Evolutionary conservation across 2,888 invertebrate genomes (phyloP), one percentile per base, ranked within the genome.

Genomic region (Oxytorus armatus): DNA sequence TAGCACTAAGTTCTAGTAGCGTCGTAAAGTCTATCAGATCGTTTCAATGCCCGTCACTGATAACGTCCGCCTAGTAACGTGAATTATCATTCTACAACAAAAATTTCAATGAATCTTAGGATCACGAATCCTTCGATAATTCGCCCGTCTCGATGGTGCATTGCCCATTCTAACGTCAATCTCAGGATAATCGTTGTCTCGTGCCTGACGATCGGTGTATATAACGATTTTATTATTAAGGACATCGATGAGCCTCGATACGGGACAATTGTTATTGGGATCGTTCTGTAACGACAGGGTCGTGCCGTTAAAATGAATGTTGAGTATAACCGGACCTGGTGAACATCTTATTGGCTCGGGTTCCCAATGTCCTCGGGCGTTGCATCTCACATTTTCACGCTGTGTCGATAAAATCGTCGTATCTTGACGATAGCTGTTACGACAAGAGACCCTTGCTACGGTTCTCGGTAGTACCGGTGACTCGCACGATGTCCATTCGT

Each of bases 301-400:
- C 63, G 61, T 76, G 7, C 79, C 83, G 33, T 88, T 84, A 78
- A 89, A 44, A 65, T 86, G 73, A 79, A 91, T 82, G 85, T 88
- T 89, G 74, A 90, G 80, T 59, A 69, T 80, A 68, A 84, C 55
- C 88, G 87, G 88, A 92, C 91, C 91, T 90, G 91, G 87, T 70
- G 89, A 65, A 55, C 91, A 91, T 79, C 66, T 84, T 49, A 91
- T 89, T 47, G 91, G 91, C n/a, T 88, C 82, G 18, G 91, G 90
- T 14, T 87, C 87, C 91, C 92, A 92, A 44, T 88, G 53, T 25
- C 91, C 92, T 0, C 75, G 77, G 1, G 76, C 51, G 77, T 88
- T 90, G 79, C 92, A 92, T 42, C 1, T 82, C 33, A 91, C 87
- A 1, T 16, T 66, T 3, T 85, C 82, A 0, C 86, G 73, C 73